Base-by-base conservation (phyloP, 2,888 invertebrate species). In the Macrosiphum euphorbiae region DNA sequence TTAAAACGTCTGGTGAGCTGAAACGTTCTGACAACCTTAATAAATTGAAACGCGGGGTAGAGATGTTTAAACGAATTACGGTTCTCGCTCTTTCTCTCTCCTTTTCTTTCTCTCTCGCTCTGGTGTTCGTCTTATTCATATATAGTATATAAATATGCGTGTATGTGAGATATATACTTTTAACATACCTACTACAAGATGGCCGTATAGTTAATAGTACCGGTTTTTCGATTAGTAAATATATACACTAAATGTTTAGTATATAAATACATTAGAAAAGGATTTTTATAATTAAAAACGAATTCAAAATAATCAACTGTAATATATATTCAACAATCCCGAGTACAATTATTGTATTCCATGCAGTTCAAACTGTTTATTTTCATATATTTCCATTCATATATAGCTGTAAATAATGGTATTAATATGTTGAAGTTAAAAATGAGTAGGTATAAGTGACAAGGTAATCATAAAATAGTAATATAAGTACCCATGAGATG, bases 211-310 rank as follows among this genome's bases (percentile, higher is more conserved):
- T 92, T 92, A 92, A 88, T 92, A 88, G 92, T 67, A 92, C 92
- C 92, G 92, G 92, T 92, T 92, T 92, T 92, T 92, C 78, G 88
- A 92, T 92, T 88, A 92, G 92, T 88, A 92, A 91, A 88, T 35
- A 84, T 35, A 84, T 44, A 92, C 28, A 88, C 67, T 85, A 91
- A 44, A 85, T 58, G 4, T 91, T 55, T 52, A 10, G 84, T 47
- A n/a, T n/a, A 90, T 47, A 67, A 61, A 67, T 55, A 35, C 35
- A 88, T 78, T 50, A 58, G 47, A 85, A 91, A 85, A n/a, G 55
- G 41, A n/a, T 91, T 44, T 90, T 91, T 91, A n/a, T 91, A 91
- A 91, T 84, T 91, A 91, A 91, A 85, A 84, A 85, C 58, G 55
- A 85, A 91, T 91, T 91, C n/a, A 84, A 55, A 90, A 78, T 78